Conservation (phyloP, 2,888 invertebrate species). For the Aleiodes leptofemur region DNA sequence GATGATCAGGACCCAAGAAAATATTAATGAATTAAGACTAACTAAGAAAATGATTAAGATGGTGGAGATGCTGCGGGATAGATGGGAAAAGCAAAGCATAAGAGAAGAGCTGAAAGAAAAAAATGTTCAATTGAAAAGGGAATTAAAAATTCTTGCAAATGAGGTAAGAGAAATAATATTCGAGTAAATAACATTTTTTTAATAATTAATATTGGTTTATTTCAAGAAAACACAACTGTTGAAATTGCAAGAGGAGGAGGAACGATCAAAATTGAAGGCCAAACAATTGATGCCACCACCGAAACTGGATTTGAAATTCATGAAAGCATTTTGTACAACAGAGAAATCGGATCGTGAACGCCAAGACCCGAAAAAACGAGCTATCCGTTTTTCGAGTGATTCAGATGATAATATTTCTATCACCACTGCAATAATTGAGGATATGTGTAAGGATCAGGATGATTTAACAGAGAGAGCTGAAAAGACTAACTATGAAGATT, state of each 20-base stretch:
- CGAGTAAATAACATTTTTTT: background rate
- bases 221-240: constrained; percentile 25
- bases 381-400: background rate
- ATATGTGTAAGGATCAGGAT: constrained; percentile 27
- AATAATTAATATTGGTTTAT: background rate
- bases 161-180: background rate
- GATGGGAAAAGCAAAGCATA: constrained; percentile 5
- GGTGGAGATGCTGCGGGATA: background rate
- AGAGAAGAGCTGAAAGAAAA: background rate
- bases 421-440: constrained; percentile 35
- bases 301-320: constrained; percentile 31
- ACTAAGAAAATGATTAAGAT: constrained; percentile 5
- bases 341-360: background rate
- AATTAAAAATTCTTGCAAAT: background rate
- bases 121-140: background rate
- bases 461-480: background rate
- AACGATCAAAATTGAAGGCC: constrained; percentile 17
- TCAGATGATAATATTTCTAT: constrained; percentile 39
- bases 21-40: constrained; percentile 21
- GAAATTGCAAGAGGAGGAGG: constrained; percentile 10
- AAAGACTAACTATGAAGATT: background rate
- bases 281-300: constrained; percentile 41
- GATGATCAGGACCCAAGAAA: constrained; percentile 4
- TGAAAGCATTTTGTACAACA: constrained; percentile 15
- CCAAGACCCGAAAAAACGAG: background rate